A percentile compares a stretch with the other conserved stretches of the same genome.
phyloP scores from a whole-genome alignment of 1,140 invertebrate genomes.

The Bombyx mandarina region DNA sequence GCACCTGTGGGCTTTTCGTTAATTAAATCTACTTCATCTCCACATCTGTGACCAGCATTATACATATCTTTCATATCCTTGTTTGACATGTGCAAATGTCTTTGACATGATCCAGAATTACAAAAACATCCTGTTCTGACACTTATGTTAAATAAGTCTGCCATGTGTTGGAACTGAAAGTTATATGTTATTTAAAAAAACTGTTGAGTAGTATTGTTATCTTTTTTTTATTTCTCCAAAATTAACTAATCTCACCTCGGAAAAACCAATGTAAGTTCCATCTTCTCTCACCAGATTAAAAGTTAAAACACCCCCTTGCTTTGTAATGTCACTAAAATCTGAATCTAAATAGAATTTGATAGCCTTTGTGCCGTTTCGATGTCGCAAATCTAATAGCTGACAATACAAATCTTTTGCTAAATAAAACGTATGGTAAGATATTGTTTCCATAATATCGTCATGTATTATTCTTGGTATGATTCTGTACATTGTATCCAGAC shows the following conservation, averaged over 20 bases:
- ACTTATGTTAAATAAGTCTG: slow-evolving; percentile 88
- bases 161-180: slow-evolving; percentile 88
- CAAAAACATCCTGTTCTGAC: slow-evolving; percentile 96
- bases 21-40: slow-evolving; percentile 91
- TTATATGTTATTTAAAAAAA: neutral
- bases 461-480: slow-evolving; percentile 63
- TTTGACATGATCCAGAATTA: slow-evolving; percentile 95
- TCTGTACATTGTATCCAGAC: slow-evolving; percentile 79
- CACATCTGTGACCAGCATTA: slow-evolving; percentile 92
- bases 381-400: slow-evolving; percentile 75
- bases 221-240: neutral
- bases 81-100: slow-evolving; percentile 80
- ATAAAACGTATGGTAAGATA: slow-evolving; percentile 82
- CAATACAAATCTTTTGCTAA: slow-evolving; percentile 83
- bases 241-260: slow-evolving; percentile 75
- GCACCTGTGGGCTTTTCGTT: slow-evolving; percentile 93
- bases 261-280: slow-evolving; percentile 88
- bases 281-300: slow-evolving; percentile 88
- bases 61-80: slow-evolving; percentile 83
- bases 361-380: slow-evolving; percentile 82
- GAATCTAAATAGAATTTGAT: slow-evolving; percentile 82
- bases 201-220: neutral
- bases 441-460: slow-evolving; percentile 75
- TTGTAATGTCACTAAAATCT: slow-evolving; percentile 73
- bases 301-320: slow-evolving; percentile 89